A percentile compares a stretch with the other conserved stretches of the same genome.
phyloP scores from a whole-genome alignment of 2,113 vertebrate species.

The Menidia beryllina region DNA sequence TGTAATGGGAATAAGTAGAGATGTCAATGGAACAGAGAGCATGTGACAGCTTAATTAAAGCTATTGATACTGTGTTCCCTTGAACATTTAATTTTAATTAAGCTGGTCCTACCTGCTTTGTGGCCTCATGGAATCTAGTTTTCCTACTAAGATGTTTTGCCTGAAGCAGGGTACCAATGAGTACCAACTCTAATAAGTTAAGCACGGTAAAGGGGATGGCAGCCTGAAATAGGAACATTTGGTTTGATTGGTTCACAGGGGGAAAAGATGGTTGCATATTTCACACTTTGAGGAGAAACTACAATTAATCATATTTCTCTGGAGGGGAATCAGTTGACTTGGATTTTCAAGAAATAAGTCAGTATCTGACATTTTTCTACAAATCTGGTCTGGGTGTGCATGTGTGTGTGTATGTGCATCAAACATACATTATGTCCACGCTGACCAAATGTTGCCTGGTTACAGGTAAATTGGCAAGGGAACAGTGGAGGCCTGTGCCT shows the following conservation, averaged over 20 bases:
- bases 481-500: slow-evolving; percentile 56
- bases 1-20: slow-evolving; percentile 29
- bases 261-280: slow-evolving; percentile 37
- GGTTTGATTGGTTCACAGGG: slow-evolving; percentile 6
- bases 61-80: slow-evolving; percentile 19
- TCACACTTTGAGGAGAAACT: slow-evolving; percentile 55
- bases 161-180: background rate
- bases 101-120: slow-evolving; percentile 8
- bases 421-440: slow-evolving; percentile 58
- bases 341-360: slow-evolving; percentile 39
- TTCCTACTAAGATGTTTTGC: slow-evolving; percentile 19
- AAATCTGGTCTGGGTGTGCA: slow-evolving; percentile 15
- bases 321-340: slow-evolving; percentile 1
- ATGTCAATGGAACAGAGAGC: slow-evolving; percentile 21
- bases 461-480: slow-evolving; percentile 74
- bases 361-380: slow-evolving; percentile 26
- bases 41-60: slow-evolving; percentile 24
- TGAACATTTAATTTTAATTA: slow-evolving; percentile 48
- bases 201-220: slow-evolving; percentile 13
- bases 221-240: slow-evolving; percentile 32
- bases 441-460: slow-evolving; percentile 68
- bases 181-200: slow-evolving; percentile 15
- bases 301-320: background rate
- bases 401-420: slow-evolving; percentile 4
- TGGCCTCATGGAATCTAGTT: slow-evolving; percentile 9